Percentiles rank a stretch among this genome's conserved stretches.
phyloP scores from a whole-genome alignment of 2,888 invertebrate genomes.

The Caenorhabditis plicata region DNA sequence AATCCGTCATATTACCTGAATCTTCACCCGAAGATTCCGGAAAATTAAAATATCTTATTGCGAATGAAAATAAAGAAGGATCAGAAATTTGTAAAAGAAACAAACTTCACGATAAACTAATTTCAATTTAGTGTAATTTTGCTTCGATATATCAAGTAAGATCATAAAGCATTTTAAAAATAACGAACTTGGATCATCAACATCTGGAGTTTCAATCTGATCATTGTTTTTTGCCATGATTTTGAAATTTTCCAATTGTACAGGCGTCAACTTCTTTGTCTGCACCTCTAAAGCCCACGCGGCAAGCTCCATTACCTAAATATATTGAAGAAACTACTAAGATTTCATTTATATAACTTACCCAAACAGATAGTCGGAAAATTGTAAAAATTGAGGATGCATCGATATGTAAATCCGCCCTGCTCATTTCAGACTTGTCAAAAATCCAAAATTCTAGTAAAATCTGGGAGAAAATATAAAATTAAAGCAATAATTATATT shows the following conservation, averaged over 20 bases:
- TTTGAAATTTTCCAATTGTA: too few relatives aligned
- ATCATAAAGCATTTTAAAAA: too few relatives aligned
- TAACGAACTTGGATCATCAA: slow-evolving; percentile 16
- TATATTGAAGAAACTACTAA: background rate
- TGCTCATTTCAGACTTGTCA: slow-evolving; percentile 1
- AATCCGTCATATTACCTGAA: too few relatives aligned
- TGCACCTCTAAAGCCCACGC: slow-evolving; percentile 18
- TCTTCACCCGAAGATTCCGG: too few relatives aligned
- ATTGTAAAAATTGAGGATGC: slow-evolving; percentile 6
- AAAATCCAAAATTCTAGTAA: slow-evolving; percentile 16
- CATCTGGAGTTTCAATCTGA: slow-evolving; percentile 8
- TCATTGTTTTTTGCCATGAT: background rate
- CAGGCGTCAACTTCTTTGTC: slow-evolving; percentile 1
- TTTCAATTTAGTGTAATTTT: too few relatives aligned
- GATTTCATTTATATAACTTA: slow-evolving; percentile 1
- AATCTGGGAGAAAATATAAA: background rate
- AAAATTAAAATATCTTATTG: too few relatives aligned
- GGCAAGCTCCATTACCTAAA: slow-evolving; percentile 11
- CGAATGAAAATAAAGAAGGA: too few relatives aligned
- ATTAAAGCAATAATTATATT: background rate
- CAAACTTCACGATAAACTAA: too few relatives aligned
- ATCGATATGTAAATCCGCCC: slow-evolving; percentile 12
- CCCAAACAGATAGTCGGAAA: slow-evolving; percentile 11
- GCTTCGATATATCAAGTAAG: too few relatives aligned
- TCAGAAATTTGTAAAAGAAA: too few relatives aligned